phyloP scores from a whole-genome alignment of 92 coral and sea anemone species.

The Epizoanthus ramosus region DNA sequence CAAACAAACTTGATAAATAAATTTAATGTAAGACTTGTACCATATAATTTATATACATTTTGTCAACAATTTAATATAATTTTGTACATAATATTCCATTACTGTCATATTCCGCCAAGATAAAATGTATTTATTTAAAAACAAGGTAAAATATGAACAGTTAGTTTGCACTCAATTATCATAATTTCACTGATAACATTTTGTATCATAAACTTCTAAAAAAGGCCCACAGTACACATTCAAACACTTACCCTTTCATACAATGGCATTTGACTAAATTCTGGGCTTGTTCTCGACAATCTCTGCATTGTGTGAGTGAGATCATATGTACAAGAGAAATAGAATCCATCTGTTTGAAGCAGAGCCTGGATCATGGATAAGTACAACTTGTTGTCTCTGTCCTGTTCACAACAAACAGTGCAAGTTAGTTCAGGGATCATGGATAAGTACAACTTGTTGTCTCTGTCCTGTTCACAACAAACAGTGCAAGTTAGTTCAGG shows the following conservation, averaged over 20 bases:
- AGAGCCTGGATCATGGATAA: conserved; percentile 86
- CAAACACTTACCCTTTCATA: conserved; percentile 81
- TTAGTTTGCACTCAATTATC: too few relatives aligned
- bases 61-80: too few relatives aligned
- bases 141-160: too few relatives aligned
- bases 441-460: conserved; percentile 82
- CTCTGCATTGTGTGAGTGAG: conserved; percentile 95
- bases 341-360: conserved; percentile 93
- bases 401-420: conserved; percentile 11
- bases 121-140: too few relatives aligned
- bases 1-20: neutral
- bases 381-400: conserved; percentile 78
- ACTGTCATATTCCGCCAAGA: too few relatives aligned
- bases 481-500: too few relatives aligned
- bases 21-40: neutral
- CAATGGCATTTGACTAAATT: conserved; percentile 94
- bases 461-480: conserved; percentile 38
- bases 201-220: too few relatives aligned
- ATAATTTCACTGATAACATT: too few relatives aligned
- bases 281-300: conserved; percentile 92
- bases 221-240: too few relatives aligned
- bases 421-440: neutral
- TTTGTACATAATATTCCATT: too few relatives aligned
- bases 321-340: conserved; percentile 94
- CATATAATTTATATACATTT: too few relatives aligned